Evolutionary conservation across 2,888 invertebrate genomes (phyloP), one percentile per base, ranked within the genome.

Genomic region (Ophraella communa): DNA sequence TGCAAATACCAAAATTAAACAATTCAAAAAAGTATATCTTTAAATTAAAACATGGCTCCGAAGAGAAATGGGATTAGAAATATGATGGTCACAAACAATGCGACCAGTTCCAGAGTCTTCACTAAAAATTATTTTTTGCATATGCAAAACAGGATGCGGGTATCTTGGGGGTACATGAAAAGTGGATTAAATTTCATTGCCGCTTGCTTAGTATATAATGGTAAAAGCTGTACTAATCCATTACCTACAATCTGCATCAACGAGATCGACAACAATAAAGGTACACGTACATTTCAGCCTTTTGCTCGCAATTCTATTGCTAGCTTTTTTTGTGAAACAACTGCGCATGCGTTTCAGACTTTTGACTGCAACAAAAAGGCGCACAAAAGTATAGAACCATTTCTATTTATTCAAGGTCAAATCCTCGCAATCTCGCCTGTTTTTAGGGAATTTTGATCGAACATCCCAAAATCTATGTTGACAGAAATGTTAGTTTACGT

Each of bases 141-240:
- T 8, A 45, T 14, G 10, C 45, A 47, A 20, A 45, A 45, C 45
- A 45, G 45, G 14, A n/a, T n/a, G n/a, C n/a, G n/a, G n/a, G n/a
- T n/a, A n/a, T n/a, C n/a, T 14, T 45, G 17, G 11, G 45, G 45
- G 21, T 14, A 17, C 45, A 45, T 11, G 45, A 45, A 45, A 45
- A 45, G 45, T 45, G 45, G 10, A 45, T 45, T 45, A 4, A 45
- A 45, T 14, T 45, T 10, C 4, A 45, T 17, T 45, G 45, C 14
- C 11, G 45, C 45, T 45, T 45, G n/a, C 45, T 45, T 4, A 45
- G 45, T 14, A 45, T 45, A 17, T 4, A 45, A 45, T 45, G 45
- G 45, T 17, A 45, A 45, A 2, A 45, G 45, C 14, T 45, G 45
- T 17, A 45, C 45, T 45, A 45, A 45, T 45, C 45, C 17, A 45